phyloP scores from a whole-genome alignment of 2,888 invertebrate genomes.

The Orthosia cruda region DNA sequence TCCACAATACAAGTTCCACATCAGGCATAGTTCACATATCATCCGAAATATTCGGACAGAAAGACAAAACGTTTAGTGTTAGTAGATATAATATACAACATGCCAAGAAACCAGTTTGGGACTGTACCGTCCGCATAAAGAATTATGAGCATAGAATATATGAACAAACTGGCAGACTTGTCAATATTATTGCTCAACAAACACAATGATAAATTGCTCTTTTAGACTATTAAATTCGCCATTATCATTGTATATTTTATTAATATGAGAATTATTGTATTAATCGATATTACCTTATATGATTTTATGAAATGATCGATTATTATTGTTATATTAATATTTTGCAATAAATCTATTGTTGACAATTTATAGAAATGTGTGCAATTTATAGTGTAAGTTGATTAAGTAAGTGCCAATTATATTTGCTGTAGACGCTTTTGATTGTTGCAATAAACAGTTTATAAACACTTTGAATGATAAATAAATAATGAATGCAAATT shows the following conservation, averaged over 20 bases:
- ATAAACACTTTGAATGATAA: slow-evolving; percentile 26
- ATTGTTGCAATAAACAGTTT: slow-evolving; percentile 44
- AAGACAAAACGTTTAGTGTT: slow-evolving; percentile 81
- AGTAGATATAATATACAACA: slow-evolving; percentile 79
- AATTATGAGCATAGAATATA: slow-evolving; percentile 57
- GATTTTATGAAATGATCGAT: slow-evolving; percentile 35
- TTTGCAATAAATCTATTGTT: slow-evolving; percentile 45
- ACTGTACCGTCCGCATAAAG: slow-evolving; percentile 78
- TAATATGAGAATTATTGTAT: slow-evolving; percentile 39
- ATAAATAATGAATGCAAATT: slow-evolving; percentile 43
- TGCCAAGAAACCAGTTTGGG: slow-evolving; percentile 81
- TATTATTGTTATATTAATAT: slow-evolving; percentile 32
- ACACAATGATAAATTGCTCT: slow-evolving; percentile 50
- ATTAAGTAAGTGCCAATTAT: slow-evolving; percentile 36
- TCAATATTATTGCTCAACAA: slow-evolving; percentile 55
- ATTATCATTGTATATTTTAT: slow-evolving; percentile 36
- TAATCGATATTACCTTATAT: slow-evolving; percentile 49
- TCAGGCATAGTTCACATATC: slow-evolving; percentile 79
- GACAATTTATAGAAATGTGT: slow-evolving; percentile 28
- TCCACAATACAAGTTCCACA: slow-evolving; percentile 47
- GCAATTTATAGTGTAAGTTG: slow-evolving; percentile 36
- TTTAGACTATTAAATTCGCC: slow-evolving; percentile 44
- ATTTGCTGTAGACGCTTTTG: slow-evolving; percentile 19
- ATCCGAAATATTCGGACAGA: slow-evolving; percentile 85
- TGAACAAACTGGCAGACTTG: slow-evolving; percentile 41